phyloP scores from a whole-genome alignment of 2,797 vertebrate species.

The Acanthornis magna region DNA sequence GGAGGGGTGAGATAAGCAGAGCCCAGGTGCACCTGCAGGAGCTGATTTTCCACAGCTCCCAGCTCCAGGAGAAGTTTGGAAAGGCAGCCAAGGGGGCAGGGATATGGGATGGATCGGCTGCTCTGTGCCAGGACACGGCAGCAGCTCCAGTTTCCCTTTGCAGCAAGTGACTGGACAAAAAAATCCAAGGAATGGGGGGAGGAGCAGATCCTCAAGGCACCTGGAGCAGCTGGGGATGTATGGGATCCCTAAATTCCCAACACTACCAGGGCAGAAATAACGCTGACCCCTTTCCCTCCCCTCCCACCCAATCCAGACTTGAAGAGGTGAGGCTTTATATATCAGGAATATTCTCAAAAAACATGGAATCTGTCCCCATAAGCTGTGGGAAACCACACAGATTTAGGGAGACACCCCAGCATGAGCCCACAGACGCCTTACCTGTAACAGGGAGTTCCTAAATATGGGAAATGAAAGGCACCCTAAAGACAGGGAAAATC shows the following conservation, averaged over 20 bases:
- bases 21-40: neutral
- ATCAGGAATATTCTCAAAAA: neutral
- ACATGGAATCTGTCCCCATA: fast-evolving
- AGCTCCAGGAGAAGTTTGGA: neutral
- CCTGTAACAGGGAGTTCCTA: fast-evolving
- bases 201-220: neutral
- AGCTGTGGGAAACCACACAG: fast-evolving
- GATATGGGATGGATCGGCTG: neutral
- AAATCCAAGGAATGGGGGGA: neutral
- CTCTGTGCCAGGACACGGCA: neutral
- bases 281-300: fast-evolving
- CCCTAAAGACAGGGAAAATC: fast-evolving
- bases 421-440: fast-evolving
- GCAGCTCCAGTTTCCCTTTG: neutral
- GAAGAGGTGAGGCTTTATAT: fast-evolving
- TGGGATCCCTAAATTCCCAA: neutral
- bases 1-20: neutral
- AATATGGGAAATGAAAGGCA: fast-evolving
- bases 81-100: neutral
- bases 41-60: neutral
- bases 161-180: neutral
- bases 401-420: neutral
- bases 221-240: neutral
- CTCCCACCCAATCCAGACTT: neutral
- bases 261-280: neutral